Evolutionary conservation across 1,140 invertebrate species (phyloP).

Genomic region (Cherax quadricarinatus): DNA sequence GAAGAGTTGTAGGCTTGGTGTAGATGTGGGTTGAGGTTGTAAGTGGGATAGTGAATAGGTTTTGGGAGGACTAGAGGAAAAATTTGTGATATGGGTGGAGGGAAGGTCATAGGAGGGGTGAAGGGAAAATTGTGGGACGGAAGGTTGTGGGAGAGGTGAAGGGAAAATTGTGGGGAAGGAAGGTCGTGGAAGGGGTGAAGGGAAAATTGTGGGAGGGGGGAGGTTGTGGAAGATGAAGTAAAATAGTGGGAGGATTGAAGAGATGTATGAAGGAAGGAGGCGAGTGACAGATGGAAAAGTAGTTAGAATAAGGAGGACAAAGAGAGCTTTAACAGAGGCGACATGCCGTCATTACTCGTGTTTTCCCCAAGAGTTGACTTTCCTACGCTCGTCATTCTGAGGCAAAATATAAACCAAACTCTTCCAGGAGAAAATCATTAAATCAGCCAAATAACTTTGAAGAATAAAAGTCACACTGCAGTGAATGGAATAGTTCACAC

Average conservation of each 20-base stretch:
- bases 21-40: too few relatives aligned
- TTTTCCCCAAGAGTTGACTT: not conserved
- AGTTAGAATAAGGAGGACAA: too few relatives aligned
- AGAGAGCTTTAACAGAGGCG: not conserved
- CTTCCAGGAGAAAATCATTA: not conserved
- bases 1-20: not conserved
- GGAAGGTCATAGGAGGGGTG: not conserved
- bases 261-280: not conserved
- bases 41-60: too few relatives aligned
- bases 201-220: not conserved
- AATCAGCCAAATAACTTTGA: too few relatives aligned
- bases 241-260: too few relatives aligned
- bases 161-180: not conserved
- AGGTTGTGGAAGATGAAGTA: not conserved
- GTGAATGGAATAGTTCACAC: too few relatives aligned
- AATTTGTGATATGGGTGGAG: not conserved
- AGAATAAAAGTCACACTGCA: too few relatives aligned
- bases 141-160: not conserved
- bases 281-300: not conserved
- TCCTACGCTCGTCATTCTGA: slow-evolving; percentile 7
- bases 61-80: not conserved
- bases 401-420: slow-evolving; percentile 23
- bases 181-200: not conserved
- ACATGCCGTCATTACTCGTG: not conserved
- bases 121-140: not conserved